phyloP scores from a whole-genome alignment of 2,797 vertebrate genomes.

The Poeciliopsis gracilis region DNA sequence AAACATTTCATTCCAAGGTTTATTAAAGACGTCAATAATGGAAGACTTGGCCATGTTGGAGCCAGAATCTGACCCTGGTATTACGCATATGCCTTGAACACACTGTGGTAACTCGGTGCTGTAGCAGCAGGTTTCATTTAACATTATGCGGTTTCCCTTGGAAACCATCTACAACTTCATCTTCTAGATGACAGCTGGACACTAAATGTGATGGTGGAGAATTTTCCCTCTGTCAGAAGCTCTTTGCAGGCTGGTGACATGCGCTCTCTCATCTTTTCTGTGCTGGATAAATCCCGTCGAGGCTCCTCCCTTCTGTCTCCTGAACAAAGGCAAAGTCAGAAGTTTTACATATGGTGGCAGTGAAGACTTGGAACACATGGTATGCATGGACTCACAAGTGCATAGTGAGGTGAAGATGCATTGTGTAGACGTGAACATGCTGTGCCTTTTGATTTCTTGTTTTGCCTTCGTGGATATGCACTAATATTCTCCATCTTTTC shows the following conservation, averaged over 20 bases:
- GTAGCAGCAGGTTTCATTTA: slow-evolving; percentile 25
- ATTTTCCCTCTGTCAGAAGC: slow-evolving; percentile 40
- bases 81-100: slow-evolving; percentile 28
- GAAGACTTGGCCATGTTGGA: too few relatives aligned
- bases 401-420: slow-evolving; percentile 26
- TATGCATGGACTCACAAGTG: slow-evolving; percentile 10
- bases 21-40: too few relatives aligned
- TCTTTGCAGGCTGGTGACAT: slow-evolving; percentile 75
- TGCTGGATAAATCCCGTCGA: slow-evolving; percentile 60
- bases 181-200: slow-evolving; percentile 23
- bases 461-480: slow-evolving; percentile 74
- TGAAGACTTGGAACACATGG: slow-evolving; percentile 24
- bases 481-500: slow-evolving; percentile 65
- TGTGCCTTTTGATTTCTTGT: slow-evolving; percentile 72
- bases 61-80: slow-evolving; percentile 1
- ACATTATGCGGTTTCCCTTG: slow-evolving; percentile 29
- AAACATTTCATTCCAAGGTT: too few relatives aligned
- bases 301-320: slow-evolving; percentile 51
- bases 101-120: slow-evolving; percentile 28
- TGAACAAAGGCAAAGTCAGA: slow-evolving; percentile 30
- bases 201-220: slow-evolving; percentile 37
- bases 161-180: slow-evolving; percentile 26
- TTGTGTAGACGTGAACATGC: slow-evolving; percentile 42
- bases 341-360: slow-evolving; percentile 33
- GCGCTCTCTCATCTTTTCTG: slow-evolving; percentile 56